These are phyloP conservation scores for Pentalonia nigronervosa DNA, from an alignment of 1,140 invertebrate genomes.

Conservation along the genomic window DNA sequence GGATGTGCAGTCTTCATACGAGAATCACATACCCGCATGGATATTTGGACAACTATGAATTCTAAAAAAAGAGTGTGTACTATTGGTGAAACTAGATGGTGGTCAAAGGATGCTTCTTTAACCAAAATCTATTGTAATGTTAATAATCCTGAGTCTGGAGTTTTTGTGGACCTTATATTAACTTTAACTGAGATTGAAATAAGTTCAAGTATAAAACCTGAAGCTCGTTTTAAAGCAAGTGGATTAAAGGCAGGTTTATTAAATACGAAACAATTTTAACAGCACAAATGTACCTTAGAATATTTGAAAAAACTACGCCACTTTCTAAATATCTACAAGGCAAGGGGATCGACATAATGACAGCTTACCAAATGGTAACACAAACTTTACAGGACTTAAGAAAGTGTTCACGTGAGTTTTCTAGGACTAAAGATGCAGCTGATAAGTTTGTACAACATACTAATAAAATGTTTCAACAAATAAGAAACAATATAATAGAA, in stretches of 20 bases:
- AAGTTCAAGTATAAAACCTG: too few relatives aligned
- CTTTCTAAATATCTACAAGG: background rate
- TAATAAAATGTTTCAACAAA: background rate
- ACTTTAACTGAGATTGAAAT: too few relatives aligned
- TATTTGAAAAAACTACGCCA: background rate
- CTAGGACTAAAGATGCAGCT: background rate
- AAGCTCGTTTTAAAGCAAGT: too few relatives aligned
- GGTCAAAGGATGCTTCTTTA: background rate
- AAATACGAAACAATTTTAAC: background rate
- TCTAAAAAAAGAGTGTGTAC: too few relatives aligned
- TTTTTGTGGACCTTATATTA: too few relatives aligned
- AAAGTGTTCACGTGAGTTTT: background rate
- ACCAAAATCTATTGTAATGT: background rate
- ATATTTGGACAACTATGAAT: too few relatives aligned
- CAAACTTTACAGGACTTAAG: background rate
- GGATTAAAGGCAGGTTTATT: background rate
- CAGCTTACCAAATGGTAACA: background rate
- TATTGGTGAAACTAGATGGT: slow-evolving; percentile 16
- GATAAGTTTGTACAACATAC: background rate
- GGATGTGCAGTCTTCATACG: too few relatives aligned
- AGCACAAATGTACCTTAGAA: background rate
- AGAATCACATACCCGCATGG: too few relatives aligned
- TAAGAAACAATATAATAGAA: background rate
- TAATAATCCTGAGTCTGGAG: too few relatives aligned
- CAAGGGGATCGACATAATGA: background rate